Percentiles rank a stretch among this genome's conserved stretches.
These are phyloP conservation scores for Cinara cedri DNA, from an alignment of 2,888 invertebrate genomes.

Conservation along the genomic window DNA sequence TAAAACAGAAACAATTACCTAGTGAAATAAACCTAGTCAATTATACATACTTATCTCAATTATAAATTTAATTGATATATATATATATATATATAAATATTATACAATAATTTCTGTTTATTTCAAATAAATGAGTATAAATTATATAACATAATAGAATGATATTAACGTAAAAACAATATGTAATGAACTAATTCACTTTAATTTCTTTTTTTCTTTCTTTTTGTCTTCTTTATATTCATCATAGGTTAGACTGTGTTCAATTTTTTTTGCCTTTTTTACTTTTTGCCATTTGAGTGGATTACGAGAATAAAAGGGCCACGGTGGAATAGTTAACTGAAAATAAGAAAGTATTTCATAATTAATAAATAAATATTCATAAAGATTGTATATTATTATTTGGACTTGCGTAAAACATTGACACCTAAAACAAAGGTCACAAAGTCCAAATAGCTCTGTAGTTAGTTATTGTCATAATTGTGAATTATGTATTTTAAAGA, in stretches of 20 bases:
- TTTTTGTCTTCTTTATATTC: conserved; percentile 57
- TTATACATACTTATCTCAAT: neutral
- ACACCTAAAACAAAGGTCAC: too few relatives aligned
- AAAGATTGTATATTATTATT: too few relatives aligned
- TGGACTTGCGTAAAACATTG: too few relatives aligned
- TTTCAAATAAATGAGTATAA: conserved; percentile 22
- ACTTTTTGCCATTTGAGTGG: conserved; percentile 90
- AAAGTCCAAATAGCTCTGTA: too few relatives aligned
- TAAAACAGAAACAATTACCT: too few relatives aligned
- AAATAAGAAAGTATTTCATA: conserved; percentile 59
- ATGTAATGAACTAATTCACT: neutral
- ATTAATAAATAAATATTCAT: too few relatives aligned
- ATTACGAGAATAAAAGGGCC: conserved; percentile 91
- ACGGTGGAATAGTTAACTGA: conserved; percentile 89
- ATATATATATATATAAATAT: neutral
- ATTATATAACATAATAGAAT: conserved; percentile 39
- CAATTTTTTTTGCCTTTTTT: conserved; percentile 61
- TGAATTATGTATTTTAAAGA: too few relatives aligned
- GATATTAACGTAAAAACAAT: neutral
- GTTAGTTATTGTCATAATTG: too few relatives aligned
- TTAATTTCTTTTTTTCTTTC: conserved; percentile 55
- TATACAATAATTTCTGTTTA: neutral
- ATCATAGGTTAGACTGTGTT: conserved; percentile 34
- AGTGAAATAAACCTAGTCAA: too few relatives aligned
- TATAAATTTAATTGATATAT: neutral